Base-by-base conservation (phyloP, 35 echinoderm and acorn worm genomes). In the Apostichopus californicus region DNA sequence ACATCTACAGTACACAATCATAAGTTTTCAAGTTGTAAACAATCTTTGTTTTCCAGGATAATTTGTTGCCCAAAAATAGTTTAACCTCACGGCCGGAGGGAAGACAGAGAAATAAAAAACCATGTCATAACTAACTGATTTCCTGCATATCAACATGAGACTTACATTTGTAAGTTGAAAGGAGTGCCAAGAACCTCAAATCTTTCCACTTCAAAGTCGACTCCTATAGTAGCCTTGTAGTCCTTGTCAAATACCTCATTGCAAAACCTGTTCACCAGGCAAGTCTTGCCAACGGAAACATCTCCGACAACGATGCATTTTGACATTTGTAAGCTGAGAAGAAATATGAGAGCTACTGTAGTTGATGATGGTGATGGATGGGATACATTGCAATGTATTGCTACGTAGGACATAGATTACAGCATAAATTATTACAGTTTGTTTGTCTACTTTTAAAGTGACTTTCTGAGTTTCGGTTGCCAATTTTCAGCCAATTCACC, bases 111-210 rank as follows among this genome's bases (percentile, higher is more conserved):
- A 60, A 60, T 34, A 34, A 34, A 0, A 1, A 34, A 0, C 28
- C 28, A 34, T 34, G 28, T 34, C 28, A 34, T 34, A 1, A 34
- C 28, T 34, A 34, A 34, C 28, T 34, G 28, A 34, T 34, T 34
- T 25, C 28, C 28, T 34, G 12, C 78, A 21, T 17, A 54, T 80
- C 78, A 20, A 22, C 7, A 80, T 80, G 78, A 54, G 12, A 93
- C 97, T 98, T 93, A 98, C 97, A 98, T 94, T 85, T 98, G 97
- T 34, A 98, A 88, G 83, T 98, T 98, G 88, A 98, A 98, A 12
- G 97, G 97, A 55, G 95, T 93, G 56, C 90, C 92, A 0, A 98
- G 78, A 18, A 98, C 90, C 59, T 98, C 97, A 92, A 98, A 98
- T 77, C 97, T 79, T 80, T 98, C 97, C 72, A 98, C 97, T 86